These are phyloP conservation scores for Cristatella mucedo DNA, from an alignment of 2,888 invertebrate species.

Conservation along the genomic window DNA sequence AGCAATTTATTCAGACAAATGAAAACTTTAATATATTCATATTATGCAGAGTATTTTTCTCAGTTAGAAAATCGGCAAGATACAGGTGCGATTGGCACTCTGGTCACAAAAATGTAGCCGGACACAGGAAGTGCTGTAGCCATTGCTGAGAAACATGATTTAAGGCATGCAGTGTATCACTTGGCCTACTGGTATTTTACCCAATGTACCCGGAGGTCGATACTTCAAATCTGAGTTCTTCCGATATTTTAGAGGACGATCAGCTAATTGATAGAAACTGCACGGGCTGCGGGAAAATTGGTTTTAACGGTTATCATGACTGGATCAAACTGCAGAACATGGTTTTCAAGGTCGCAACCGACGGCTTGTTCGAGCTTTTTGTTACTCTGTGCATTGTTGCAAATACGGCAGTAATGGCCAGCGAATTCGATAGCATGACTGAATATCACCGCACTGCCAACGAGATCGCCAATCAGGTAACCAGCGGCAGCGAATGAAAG, in stretches of 20 bases:
- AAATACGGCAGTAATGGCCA: slow-evolving; percentile 78
- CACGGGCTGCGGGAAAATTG: slow-evolving; percentile 68
- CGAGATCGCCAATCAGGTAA: slow-evolving; percentile 24
- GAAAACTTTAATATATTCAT: too few species aligned
- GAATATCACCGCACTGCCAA: slow-evolving; percentile 15
- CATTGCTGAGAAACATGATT: too few species aligned
- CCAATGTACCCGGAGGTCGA: too few species aligned
- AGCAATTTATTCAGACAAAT: too few species aligned
- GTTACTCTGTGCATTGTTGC: slow-evolving; percentile 84
- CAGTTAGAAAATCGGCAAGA: too few species aligned
- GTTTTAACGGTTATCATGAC: slow-evolving; percentile 58
- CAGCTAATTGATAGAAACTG: slow-evolving; percentile 59
- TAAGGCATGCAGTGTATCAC: too few species aligned
- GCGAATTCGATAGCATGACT: slow-evolving; percentile 48
- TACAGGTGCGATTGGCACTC: too few species aligned
- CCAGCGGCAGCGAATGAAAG: slow-evolving; percentile 10
- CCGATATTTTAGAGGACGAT: slow-evolving; percentile 15
- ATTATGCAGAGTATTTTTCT: too few species aligned
- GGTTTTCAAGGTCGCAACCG: slow-evolving; percentile 57
- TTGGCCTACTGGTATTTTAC: too few species aligned
- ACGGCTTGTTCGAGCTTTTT: slow-evolving; percentile 80
- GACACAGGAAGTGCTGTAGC: too few species aligned
- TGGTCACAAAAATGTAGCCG: too few species aligned
- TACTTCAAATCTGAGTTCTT: too few species aligned
- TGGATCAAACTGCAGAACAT: slow-evolving; percentile 78